Conservation (phyloP, 2,797 vertebrate genomes). For the Kryptolebias ocellatus region DNA sequence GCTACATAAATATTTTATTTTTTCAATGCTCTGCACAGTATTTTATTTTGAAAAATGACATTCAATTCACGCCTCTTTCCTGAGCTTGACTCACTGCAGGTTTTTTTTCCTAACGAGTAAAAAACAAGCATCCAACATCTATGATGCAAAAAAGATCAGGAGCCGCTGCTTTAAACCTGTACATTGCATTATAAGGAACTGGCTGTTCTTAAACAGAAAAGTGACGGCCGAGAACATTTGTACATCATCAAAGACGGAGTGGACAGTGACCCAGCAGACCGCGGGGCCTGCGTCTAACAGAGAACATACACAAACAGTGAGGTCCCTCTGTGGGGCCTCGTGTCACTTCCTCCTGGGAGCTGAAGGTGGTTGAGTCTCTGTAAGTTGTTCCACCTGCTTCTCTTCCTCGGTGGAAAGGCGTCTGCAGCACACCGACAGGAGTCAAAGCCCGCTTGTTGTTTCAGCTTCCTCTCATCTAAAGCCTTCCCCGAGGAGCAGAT, state of each 20-base stretch:
- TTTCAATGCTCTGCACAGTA: no score
- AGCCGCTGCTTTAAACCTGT: no score
- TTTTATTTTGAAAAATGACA: no score
- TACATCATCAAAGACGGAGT: conserved; percentile 41
- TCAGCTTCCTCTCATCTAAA: conserved; percentile 78
- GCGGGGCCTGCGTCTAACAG: conserved; percentile 16
- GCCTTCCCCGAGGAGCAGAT: conserved; percentile 65
- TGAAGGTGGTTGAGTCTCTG: conserved; percentile 62
- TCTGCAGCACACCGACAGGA: conserved; percentile 56
- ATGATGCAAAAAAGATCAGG: no score
- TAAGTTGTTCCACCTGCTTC: conserved; percentile 80
- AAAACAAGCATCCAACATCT: no score
- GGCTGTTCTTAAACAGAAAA: background rate
- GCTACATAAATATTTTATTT: no score
- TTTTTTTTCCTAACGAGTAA: no score
- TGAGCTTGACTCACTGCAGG: no score
- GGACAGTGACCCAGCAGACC: conserved; percentile 4
- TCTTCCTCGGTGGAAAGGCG: conserved; percentile 54
- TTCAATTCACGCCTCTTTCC: no score
- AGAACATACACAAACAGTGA: conserved; percentile 54
- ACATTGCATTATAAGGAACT: background rate
- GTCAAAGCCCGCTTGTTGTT: conserved; percentile 75
- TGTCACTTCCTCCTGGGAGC: conserved; percentile 76
- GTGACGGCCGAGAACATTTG: background rate
- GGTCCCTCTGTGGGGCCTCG: conserved; percentile 47